phyloP scores from a whole-genome alignment of 1,140 invertebrate species.

The Brachionus asplanchnoidis region DNA sequence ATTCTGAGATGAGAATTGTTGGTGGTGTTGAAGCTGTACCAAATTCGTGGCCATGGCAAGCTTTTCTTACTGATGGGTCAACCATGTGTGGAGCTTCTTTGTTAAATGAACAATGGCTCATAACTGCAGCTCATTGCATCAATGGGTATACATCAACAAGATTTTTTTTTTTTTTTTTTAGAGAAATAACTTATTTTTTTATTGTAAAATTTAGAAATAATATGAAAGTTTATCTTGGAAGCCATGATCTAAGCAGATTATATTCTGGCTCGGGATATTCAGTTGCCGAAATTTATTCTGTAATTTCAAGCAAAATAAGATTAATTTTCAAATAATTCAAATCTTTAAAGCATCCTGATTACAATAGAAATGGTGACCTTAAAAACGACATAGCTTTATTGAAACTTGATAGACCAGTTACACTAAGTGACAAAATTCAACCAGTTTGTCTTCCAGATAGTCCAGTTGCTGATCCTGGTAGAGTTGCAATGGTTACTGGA shows the following conservation, averaged over 20 bases:
- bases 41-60: conserved; percentile 44
- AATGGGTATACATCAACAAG: background rate
- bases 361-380: conserved; percentile 45
- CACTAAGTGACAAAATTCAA: conserved; percentile 60
- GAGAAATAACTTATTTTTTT: background rate
- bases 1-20: conserved; percentile 41
- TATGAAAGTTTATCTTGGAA: background rate
- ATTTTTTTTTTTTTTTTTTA: background rate
- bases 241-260: background rate
- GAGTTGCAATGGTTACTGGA: conserved; percentile 31
- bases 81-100: conserved; percentile 14
- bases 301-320: background rate
- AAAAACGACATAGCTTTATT: conserved; percentile 66
- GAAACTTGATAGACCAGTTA: conserved; percentile 56
- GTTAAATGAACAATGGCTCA: conserved; percentile 19
- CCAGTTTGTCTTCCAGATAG: conserved; percentile 64
- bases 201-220: background rate
- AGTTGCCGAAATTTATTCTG: background rate
- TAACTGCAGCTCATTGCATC: conserved; percentile 32
- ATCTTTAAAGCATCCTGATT: conserved; percentile 40
- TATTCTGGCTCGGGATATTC: background rate
- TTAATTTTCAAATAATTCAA: background rate
- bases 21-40: conserved; percentile 43
- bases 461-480: conserved; percentile 10
- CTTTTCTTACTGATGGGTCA: conserved; percentile 15